Percentiles rank a stretch among this genome's conserved stretches.
Conservation (phyloP, 2,888 invertebrate species). For the Aleiodes alternator region DNA sequence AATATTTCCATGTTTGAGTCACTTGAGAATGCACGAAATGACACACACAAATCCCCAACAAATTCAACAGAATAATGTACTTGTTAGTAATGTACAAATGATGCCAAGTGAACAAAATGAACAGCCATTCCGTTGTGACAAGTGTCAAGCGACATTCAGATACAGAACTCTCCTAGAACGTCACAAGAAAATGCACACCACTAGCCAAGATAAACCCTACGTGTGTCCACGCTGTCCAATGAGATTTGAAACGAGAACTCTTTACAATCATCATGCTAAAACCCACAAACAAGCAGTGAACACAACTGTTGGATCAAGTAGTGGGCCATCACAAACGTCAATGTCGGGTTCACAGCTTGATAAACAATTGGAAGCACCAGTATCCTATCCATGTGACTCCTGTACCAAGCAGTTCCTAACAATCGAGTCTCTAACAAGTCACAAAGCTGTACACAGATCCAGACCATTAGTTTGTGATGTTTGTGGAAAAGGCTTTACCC, state of each 20-base stretch:
- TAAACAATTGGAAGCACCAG: constrained; percentile 37
- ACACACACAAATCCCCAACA: constrained; percentile 42
- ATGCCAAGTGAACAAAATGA: constrained; percentile 53
- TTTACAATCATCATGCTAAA: constrained; percentile 74
- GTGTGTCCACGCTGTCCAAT: constrained; percentile 72
- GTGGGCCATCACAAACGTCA: neutral
- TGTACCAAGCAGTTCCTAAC: constrained; percentile 71
- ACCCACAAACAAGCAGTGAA: constrained; percentile 65
- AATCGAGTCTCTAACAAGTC: constrained; percentile 68
- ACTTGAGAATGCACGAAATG: constrained; percentile 70
- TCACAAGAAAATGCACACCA: constrained; percentile 72
- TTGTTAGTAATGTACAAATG: constrained; percentile 35
- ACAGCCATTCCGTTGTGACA: constrained; percentile 70
- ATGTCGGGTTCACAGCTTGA: constrained; percentile 23
- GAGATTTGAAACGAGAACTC: constrained; percentile 73
- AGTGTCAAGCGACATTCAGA: constrained; percentile 72
- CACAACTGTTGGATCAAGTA: constrained; percentile 15
- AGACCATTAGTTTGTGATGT: constrained; percentile 74
- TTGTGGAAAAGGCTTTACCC: constrained; percentile 74
- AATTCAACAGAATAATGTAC: constrained; percentile 40
- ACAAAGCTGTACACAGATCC: constrained; percentile 70
- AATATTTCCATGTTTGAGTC: constrained; percentile 67
- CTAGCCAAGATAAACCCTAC: constrained; percentile 70
- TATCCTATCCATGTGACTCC: constrained; percentile 69
- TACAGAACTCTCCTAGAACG: constrained; percentile 73